Evolutionary conservation across 2,888 invertebrate species (phyloP).

Genomic region (Magallana nippona): DNA sequence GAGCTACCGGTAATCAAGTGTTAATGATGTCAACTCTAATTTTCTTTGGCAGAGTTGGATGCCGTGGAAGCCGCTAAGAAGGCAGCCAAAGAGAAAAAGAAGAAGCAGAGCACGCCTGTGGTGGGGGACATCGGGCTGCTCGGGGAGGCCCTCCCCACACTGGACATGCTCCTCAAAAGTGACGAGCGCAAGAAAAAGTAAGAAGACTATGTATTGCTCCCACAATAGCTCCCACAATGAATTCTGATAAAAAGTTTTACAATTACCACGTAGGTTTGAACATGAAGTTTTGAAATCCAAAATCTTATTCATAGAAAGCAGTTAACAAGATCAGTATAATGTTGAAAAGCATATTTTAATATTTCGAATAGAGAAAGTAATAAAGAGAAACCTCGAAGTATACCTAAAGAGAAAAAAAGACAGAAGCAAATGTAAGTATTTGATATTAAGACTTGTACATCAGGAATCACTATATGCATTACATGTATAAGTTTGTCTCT

Average conservation of each 20-base stretch:
- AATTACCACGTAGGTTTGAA: no score
- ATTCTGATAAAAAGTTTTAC: no score
- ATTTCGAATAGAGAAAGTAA: constrained; percentile 29
- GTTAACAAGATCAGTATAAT: no score
- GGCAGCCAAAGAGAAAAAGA: constrained; percentile 70
- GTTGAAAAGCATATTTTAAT: no score
- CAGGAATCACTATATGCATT: neutral
- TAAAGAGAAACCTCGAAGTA: constrained; percentile 62
- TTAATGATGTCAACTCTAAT: neutral
- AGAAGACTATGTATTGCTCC: neutral
- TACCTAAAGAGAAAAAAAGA: constrained; percentile 68
- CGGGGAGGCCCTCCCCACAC: constrained; percentile 75
- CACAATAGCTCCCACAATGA: neutral
- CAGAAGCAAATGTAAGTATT: constrained; percentile 71
- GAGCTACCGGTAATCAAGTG: neutral
- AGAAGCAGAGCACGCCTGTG: constrained; percentile 71
- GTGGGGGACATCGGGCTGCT: constrained; percentile 77
- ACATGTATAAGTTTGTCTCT: no score
- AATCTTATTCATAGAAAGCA: no score
- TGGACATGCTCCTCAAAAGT: constrained; percentile 73
- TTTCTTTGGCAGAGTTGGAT: constrained; percentile 66
- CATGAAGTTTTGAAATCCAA: no score
- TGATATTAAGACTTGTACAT: neutral
- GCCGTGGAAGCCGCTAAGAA: constrained; percentile 66
- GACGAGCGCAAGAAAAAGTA: constrained; percentile 34